Conservation (phyloP, 2,113 vertebrate genomes). For the Thermophis baileyi region DNA sequence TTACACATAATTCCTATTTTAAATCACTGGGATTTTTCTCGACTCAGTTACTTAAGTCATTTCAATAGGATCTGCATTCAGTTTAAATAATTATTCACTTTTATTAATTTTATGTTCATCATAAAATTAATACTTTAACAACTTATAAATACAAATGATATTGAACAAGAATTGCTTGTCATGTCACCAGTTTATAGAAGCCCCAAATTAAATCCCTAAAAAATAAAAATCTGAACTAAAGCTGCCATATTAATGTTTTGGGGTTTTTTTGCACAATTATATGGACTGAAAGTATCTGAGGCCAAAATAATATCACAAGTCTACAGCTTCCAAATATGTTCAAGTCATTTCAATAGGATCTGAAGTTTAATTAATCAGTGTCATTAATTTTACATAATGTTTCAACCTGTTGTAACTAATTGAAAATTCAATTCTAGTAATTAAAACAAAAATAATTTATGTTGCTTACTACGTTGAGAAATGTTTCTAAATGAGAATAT, state of each 20-base stretch:
- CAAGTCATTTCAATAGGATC: not conserved
- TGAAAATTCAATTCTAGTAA: not conserved
- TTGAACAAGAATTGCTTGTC: not conserved
- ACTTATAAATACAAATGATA: not conserved
- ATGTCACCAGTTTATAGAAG: not conserved
- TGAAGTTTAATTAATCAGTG: not conserved
- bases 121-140: not conserved
- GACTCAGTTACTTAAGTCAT: not conserved
- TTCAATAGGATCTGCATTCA: not conserved
- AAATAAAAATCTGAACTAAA: not conserved
- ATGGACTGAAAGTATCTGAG: not conserved
- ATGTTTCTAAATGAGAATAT: not conserved
- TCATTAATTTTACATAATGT: not conserved
- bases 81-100: not conserved
- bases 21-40: not conserved
- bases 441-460: not conserved
- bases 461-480: not conserved
- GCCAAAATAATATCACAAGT: not conserved
- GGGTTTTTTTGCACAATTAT: not conserved
- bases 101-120: not conserved
- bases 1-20: not conserved
- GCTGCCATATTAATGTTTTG: not conserved
- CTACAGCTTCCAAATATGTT: not conserved
- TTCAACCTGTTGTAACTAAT: not conserved
- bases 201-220: not conserved